Conservation (phyloP, 2,113 vertebrate genomes). For the Rhombomys opimus region DNA sequence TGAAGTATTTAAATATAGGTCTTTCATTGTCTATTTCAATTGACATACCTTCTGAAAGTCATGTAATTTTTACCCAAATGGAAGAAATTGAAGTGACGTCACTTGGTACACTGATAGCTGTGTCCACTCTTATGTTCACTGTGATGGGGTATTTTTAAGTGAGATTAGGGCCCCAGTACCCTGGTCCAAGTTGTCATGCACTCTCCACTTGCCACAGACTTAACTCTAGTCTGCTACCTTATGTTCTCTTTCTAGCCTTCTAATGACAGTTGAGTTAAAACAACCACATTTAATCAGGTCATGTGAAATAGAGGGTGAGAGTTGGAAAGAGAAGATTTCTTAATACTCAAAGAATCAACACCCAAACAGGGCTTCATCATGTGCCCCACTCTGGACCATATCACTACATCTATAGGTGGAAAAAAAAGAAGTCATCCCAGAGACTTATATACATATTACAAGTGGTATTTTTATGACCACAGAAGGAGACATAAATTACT, state of each 20-base stretch:
- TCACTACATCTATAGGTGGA: background rate
- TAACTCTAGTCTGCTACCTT: background rate
- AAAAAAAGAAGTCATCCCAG: background rate
- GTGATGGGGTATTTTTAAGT: background rate
- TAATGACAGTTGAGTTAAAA: slow-evolving; percentile 10
- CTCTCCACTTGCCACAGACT: background rate
- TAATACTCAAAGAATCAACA: background rate
- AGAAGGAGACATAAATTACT: background rate
- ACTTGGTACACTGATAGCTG: background rate
- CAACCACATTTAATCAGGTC: background rate
- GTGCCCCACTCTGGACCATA: background rate
- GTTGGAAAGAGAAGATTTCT: background rate
- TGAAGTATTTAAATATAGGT: background rate
- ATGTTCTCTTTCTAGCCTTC: background rate
- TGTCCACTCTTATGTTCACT: background rate
- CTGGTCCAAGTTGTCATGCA: background rate
- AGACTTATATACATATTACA: background rate
- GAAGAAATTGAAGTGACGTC: background rate
- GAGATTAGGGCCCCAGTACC: background rate
- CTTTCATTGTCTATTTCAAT: background rate
- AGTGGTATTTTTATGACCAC: background rate
- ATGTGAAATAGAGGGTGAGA: background rate
- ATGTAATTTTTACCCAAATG: background rate
- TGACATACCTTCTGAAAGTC: background rate
- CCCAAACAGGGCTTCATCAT: background rate